phyloP scores from a whole-genome alignment of 1,140 invertebrate genomes.

The Leptoteleia sp. region DNA sequence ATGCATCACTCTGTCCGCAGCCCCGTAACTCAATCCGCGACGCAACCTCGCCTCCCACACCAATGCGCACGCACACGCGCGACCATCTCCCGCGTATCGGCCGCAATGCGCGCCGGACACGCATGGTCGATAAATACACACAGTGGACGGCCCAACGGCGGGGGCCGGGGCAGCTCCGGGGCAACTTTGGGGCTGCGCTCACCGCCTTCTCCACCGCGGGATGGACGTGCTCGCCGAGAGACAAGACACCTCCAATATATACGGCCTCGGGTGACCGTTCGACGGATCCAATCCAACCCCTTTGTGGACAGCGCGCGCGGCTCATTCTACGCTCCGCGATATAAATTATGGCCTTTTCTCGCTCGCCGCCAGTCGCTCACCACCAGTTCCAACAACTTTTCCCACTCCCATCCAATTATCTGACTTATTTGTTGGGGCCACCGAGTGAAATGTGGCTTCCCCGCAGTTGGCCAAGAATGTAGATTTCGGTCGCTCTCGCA shows the following conservation, averaged over 20 bases:
- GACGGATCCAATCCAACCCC: slow-evolving; percentile 81
- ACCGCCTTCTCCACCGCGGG: too few species aligned
- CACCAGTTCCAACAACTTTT: slow-evolving; percentile 40
- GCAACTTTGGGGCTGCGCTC: too few species aligned
- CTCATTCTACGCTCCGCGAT: slow-evolving; percentile 37
- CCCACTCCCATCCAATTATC: slow-evolving; percentile 55
- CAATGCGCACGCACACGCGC: too few species aligned
- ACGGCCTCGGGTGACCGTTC: slow-evolving; percentile 72
- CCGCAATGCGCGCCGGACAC: slow-evolving; percentile 69
- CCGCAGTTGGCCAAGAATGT: slow-evolving; percentile 34
- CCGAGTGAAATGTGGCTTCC: slow-evolving; percentile 11
- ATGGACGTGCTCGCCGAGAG: slow-evolving; percentile 67
- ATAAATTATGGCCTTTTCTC: slow-evolving; percentile 53
- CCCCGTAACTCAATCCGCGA: too few species aligned
- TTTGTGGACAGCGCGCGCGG: slow-evolving; percentile 69
- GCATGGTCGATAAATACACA: slow-evolving; percentile 77
- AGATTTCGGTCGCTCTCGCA: slow-evolving; percentile 20
- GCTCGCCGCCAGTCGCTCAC: slow-evolving; percentile 17
- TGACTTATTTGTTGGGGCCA: slow-evolving; percentile 43
- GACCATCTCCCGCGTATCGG: too few species aligned
- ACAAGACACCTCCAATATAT: slow-evolving; percentile 77
- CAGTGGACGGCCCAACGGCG: slow-evolving; percentile 13
- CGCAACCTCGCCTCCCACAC: too few species aligned
- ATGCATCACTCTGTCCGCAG: too few species aligned
- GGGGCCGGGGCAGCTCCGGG: slow-evolving; percentile 24